A percentile compares a stretch with the other conserved stretches of the same genome.
These are phyloP conservation scores for Allacma fusca DNA, from an alignment of 2,888 invertebrate species.

Conservation along the genomic window DNA sequence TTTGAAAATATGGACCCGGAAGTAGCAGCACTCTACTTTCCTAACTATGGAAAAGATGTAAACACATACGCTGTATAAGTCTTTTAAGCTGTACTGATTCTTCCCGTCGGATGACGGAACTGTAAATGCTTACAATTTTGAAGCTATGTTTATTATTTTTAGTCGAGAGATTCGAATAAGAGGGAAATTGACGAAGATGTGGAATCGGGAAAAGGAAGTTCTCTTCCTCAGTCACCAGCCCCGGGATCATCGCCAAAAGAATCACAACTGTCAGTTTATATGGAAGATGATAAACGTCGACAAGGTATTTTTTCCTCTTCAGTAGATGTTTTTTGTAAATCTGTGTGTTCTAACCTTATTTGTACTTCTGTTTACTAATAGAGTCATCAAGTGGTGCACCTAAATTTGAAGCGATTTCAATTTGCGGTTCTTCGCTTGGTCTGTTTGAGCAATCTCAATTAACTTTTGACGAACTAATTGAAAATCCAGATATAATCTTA, in stretches of 20 bases:
- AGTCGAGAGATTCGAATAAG: conserved; percentile 36
- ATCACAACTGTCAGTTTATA: conserved; percentile 47
- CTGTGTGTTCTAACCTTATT: not conserved
- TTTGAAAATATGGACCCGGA: conserved; percentile 92
- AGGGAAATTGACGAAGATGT: conserved; percentile 81
- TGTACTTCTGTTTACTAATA: not conserved
- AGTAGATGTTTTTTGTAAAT: not conserved
- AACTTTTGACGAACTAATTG: conserved; percentile 70
- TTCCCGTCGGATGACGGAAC: too few relatives aligned
- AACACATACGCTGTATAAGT: not conserved
- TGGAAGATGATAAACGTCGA: conserved; percentile 51
- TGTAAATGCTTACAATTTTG: too few relatives aligned
- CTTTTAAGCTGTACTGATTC: not conserved
- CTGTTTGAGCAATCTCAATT: conserved; percentile 67
- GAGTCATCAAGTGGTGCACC: conserved; percentile 36
- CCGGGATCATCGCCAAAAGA: conserved; percentile 59
- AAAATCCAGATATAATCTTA: conserved; percentile 77
- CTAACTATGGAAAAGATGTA: conserved; percentile 63
- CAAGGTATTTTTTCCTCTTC: conserved; percentile 4
- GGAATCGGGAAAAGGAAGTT: conserved; percentile 96
- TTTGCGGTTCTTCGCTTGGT: conserved; percentile 73
- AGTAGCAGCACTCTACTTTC: conserved; percentile 85
- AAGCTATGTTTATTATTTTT: not conserved
- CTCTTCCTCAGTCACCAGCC: conserved; percentile 86
- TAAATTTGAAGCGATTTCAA: conserved; percentile 71